Evolutionary conservation across 2,113 vertebrate species (phyloP).

Genomic region (Ploceus nigricollis): DNA sequence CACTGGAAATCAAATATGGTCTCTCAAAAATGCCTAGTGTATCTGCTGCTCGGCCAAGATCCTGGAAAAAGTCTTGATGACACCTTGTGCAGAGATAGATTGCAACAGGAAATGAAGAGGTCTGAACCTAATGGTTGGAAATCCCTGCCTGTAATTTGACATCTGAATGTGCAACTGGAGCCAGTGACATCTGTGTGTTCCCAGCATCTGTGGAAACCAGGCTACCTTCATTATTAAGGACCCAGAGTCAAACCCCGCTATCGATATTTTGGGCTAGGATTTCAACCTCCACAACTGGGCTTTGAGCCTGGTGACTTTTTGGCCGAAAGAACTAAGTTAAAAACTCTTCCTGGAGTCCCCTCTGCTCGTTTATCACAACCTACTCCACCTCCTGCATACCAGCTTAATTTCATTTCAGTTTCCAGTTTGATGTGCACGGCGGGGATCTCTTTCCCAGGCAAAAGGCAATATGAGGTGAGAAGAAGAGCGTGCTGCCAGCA

Average conservation of each 20-base stretch:
- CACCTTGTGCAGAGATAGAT: neutral
- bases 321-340: neutral
- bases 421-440: conserved; percentile 74
- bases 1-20: neutral
- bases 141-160: neutral
- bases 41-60: neutral
- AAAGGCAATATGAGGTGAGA: conserved; percentile 98
- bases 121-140: neutral
- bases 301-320: neutral
- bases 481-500: conserved; percentile 84
- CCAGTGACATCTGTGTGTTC: neutral
- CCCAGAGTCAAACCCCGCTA: neutral
- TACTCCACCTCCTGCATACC: conserved; percentile 63
- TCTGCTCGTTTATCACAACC: conserved; percentile 57
- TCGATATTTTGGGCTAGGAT: neutral
- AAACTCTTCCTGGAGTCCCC: neutral
- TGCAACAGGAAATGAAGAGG: conserved; percentile 13
- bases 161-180: neutral
- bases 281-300: neutral
- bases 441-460: conserved; percentile 79
- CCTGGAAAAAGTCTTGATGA: neutral
- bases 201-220: neutral
- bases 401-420: conserved; percentile 75
- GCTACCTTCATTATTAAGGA: neutral
- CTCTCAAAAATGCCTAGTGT: neutral